Percentiles rank a stretch among this genome's conserved stretches.
Conservation (phyloP, 2,797 vertebrate genomes). For the Bradypus variegatus region DNA sequence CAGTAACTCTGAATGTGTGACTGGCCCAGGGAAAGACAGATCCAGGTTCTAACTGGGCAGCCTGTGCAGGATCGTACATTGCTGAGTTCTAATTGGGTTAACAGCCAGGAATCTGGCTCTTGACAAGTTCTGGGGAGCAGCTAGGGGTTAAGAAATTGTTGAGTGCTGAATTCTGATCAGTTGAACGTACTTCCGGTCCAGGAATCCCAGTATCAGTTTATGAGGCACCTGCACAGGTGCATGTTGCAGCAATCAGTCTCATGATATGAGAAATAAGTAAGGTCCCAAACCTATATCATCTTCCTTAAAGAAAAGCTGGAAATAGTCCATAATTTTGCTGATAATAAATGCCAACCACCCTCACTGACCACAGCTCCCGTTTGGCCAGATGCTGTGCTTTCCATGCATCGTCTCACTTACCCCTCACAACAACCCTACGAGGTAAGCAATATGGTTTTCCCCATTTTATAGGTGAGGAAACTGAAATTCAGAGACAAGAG, state of each 20-base stretch:
- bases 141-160: not conserved
- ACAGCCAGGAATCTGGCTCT: not conserved
- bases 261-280: not conserved
- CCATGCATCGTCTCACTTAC: not conserved
- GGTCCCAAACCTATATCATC: not conserved
- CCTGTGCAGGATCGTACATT: too few species aligned
- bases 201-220: not conserved
- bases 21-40: not conserved
- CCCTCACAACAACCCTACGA: not conserved
- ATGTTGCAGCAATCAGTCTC: not conserved
- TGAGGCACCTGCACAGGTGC: not conserved
- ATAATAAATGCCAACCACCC: not conserved
- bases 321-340: not conserved
- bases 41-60: not conserved
- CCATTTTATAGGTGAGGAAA: not conserved
- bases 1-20: not conserved
- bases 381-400: not conserved
- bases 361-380: not conserved
- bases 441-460: not conserved
- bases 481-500: not conserved
- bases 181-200: not conserved
- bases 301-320: not conserved
- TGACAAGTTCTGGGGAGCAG: not conserved
- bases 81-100: not conserved
- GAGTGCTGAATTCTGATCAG: not conserved